phyloP scores from a whole-genome alignment of 1,140 invertebrate species.

The Copidosoma floridanum region DNA sequence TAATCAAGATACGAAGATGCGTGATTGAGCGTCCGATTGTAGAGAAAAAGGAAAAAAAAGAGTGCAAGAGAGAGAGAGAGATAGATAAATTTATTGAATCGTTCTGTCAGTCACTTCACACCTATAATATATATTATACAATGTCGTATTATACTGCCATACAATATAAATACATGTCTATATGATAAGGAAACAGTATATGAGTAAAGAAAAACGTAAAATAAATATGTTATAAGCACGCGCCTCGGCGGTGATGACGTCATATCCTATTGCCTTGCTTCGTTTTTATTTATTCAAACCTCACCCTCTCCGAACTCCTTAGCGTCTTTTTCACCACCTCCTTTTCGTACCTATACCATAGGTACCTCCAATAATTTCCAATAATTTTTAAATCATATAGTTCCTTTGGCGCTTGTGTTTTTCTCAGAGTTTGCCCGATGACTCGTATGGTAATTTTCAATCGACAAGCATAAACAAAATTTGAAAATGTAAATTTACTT shows the following conservation, averaged over 20 bases:
- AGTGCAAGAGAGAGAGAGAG: conserved; percentile 22
- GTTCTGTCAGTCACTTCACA: conserved; percentile 50
- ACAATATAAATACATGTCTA: conserved; percentile 58
- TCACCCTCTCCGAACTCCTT: not conserved
- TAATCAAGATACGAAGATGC: too few relatives aligned
- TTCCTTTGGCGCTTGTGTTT: not conserved
- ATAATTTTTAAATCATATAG: too few relatives aligned
- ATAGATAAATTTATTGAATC: conserved; percentile 36
- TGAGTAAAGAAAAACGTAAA: conserved; percentile 42
- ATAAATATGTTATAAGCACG: conserved; percentile 30
- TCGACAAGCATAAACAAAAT: too few relatives aligned
- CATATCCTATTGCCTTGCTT: conserved; percentile 9
- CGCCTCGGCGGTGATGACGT: conserved; percentile 21
- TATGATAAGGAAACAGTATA: conserved; percentile 51
- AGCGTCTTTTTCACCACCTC: not conserved
- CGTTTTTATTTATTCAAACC: conserved; percentile 10
- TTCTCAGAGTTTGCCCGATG: not conserved
- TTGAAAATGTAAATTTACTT: too few relatives aligned
- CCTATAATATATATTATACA: conserved; percentile 45
- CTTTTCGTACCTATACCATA: not conserved
- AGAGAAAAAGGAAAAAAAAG: not conserved
- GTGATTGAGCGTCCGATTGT: too few relatives aligned
- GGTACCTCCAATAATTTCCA: too few relatives aligned
- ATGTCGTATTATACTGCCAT: conserved; percentile 55
- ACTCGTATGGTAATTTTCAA: not conserved